Percentiles rank a stretch among this genome's conserved stretches.
These are phyloP conservation scores for Siderastrea radians DNA, from an alignment of 92 coral and sea anemone genomes.

Conservation along the genomic window DNA sequence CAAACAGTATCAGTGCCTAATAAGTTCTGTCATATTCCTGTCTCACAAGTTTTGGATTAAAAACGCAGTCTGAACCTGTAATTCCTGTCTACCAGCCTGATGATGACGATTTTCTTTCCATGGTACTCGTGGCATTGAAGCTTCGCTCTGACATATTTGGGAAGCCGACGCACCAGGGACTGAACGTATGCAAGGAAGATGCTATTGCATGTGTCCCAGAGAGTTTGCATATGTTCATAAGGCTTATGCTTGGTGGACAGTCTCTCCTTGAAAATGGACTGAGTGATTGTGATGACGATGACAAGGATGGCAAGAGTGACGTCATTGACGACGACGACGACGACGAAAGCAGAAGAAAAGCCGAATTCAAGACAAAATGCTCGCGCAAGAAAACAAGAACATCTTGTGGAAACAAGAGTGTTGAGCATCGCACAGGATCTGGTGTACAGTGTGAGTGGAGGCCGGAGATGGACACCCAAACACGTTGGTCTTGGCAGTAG, in stretches of 20 bases:
- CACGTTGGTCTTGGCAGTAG: too few species aligned
- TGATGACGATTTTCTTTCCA: not conserved
- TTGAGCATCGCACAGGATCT: too few species aligned
- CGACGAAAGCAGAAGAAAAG: too few species aligned
- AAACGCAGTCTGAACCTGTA: not conserved
- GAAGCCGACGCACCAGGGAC: slow-evolving; percentile 29
- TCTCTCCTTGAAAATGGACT: not conserved
- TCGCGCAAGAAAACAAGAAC: too few species aligned
- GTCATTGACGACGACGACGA: too few species aligned
- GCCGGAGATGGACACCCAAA: too few species aligned
- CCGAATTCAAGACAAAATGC: too few species aligned
- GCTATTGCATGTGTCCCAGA: not conserved
- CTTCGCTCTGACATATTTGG: not conserved
- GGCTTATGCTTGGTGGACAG: slow-evolving; percentile 17
- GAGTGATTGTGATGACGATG: not conserved
- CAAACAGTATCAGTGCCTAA: slow-evolving; percentile 11
- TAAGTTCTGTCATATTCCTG: slow-evolving; percentile 8
- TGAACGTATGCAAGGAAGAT: not conserved
- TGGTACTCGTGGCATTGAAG: not conserved
- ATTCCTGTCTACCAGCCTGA: slow-evolving; percentile 28
- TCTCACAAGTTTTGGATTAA: not conserved
- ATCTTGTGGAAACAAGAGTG: too few species aligned
- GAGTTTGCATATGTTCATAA: slow-evolving; percentile 45
- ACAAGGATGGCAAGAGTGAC: not conserved
- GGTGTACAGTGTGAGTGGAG: too few species aligned